Evolutionary conservation across 2,797 vertebrate species (phyloP).

Genomic region (Labroides dimidiatus): DNA sequence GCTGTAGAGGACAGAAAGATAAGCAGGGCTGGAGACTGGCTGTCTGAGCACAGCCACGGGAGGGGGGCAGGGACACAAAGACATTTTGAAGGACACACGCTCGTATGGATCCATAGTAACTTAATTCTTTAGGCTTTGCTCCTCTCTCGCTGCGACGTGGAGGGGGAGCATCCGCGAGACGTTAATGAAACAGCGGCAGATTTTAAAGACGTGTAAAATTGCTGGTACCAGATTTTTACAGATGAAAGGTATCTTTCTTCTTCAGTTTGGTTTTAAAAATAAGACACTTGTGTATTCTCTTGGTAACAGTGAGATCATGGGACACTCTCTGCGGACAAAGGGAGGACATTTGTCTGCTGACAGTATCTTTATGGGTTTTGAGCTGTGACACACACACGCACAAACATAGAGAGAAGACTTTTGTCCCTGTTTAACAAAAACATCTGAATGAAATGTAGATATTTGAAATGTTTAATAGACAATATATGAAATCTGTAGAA

Average conservation of each 20-base stretch:
- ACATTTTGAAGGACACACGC: slow-evolving; percentile 71
- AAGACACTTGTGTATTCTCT: slow-evolving; percentile 48
- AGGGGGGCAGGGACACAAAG: slow-evolving; percentile 60
- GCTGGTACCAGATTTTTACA: slow-evolving; percentile 4
- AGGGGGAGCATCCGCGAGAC: slow-evolving; percentile 19
- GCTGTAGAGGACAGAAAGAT: slow-evolving; percentile 74
- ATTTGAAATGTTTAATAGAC: slow-evolving; percentile 17
- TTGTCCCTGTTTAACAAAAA: slow-evolving; percentile 37
- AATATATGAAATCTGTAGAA: too few relatives aligned
- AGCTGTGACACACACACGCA: slow-evolving; percentile 28
- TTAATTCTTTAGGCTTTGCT: slow-evolving; percentile 52
- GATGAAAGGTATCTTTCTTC: slow-evolving; percentile 25
- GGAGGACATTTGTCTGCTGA: slow-evolving; percentile 40
- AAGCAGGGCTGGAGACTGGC: slow-evolving; percentile 72
- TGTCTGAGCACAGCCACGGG: slow-evolving; percentile 67
- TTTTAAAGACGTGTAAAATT: slow-evolving; percentile 21
- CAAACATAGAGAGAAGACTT: slow-evolving; percentile 40
- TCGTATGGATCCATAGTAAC: slow-evolving; percentile 63
- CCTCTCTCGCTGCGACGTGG: slow-evolving; percentile 16
- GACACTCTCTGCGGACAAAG: slow-evolving; percentile 36
- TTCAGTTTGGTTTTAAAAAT: slow-evolving; percentile 45
- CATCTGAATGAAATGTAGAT: too few relatives aligned
- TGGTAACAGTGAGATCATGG: slow-evolving; percentile 39
- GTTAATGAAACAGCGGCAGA: slow-evolving; percentile 24
- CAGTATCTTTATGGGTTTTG: slow-evolving; percentile 24